Conservation (phyloP, 2,113 vertebrate species). For the Elephantulus edwardii region DNA sequence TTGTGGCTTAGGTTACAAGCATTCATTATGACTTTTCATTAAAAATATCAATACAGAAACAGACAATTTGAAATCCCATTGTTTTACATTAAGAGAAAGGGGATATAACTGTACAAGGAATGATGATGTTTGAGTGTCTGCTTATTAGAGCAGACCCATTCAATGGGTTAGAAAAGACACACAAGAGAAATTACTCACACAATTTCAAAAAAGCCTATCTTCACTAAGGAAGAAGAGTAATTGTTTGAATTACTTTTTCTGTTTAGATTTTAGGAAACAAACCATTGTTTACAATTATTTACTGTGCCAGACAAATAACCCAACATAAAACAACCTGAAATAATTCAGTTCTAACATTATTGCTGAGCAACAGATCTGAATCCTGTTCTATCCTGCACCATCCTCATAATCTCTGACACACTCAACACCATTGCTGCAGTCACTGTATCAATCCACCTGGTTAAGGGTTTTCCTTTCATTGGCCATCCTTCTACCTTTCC, state of each 20-base stretch:
- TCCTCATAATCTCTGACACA: no score
- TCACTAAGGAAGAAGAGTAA: background rate
- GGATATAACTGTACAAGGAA: background rate
- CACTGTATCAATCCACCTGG: no score
- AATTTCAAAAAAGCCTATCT: background rate
- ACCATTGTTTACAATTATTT: slow-evolving; percentile 13
- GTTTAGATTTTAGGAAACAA: background rate
- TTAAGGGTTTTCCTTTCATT: no score
- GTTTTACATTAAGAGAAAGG: background rate
- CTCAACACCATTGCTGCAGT: no score
- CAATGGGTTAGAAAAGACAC: background rate
- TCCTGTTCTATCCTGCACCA: no score
- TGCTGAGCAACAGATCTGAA: background rate
- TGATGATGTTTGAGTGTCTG: background rate
- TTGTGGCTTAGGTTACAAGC: background rate
- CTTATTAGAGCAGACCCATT: background rate
- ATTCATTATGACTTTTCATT: background rate
- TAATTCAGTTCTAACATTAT: background rate
- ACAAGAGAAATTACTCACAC: background rate
- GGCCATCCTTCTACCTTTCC: no score
- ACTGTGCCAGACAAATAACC: background rate
- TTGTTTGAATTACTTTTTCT: background rate
- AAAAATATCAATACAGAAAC: background rate
- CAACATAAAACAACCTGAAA: background rate
- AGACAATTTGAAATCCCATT: background rate